These are phyloP conservation scores for Trypoxylus dichotomus DNA, from an alignment of 1,140 invertebrate species.

Conservation along the genomic window DNA sequence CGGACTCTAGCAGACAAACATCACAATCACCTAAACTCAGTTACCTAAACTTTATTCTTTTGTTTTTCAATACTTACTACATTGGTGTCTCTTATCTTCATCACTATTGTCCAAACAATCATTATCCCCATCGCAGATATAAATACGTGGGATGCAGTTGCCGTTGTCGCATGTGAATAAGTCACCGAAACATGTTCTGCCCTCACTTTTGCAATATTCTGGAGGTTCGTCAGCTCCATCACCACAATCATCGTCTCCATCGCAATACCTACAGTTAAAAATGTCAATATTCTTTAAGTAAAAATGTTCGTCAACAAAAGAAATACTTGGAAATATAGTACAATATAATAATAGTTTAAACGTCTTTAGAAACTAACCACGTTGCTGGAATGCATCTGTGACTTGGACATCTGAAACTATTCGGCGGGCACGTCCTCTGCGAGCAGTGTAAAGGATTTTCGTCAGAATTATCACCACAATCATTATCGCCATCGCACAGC, in stretches of 20 bases:
- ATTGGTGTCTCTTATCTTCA: constrained; percentile 88
- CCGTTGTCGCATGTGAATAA: constrained; percentile 96
- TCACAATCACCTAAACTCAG: no score
- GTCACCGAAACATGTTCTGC: constrained; percentile 93
- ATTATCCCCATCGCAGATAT: constrained; percentile 96
- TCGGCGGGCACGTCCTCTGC: constrained; percentile 84
- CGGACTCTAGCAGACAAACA: no score
- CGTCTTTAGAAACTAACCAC: constrained; percentile 92
- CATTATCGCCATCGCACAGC: constrained; percentile 91
- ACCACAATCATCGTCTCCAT: constrained; percentile 88
- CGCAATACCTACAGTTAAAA: constrained; percentile 57
- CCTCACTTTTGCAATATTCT: constrained; percentile 90
- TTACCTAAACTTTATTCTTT: no score
- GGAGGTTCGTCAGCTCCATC: constrained; percentile 88
- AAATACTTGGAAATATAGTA: no score
- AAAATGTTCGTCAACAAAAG: neutral
- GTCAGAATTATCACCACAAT: constrained; percentile 95
- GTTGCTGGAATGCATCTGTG: constrained; percentile 87
- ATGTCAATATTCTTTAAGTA: neutral
- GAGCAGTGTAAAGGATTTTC: constrained; percentile 90
- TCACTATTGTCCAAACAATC: constrained; percentile 93
- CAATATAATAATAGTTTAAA: no score
- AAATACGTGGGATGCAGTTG: constrained; percentile 93
- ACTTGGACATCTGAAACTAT: constrained; percentile 86
- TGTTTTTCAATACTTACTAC: constrained; percentile 66